phyloP scores from a whole-genome alignment of 2,797 vertebrate species.

The Periparus ater region DNA sequence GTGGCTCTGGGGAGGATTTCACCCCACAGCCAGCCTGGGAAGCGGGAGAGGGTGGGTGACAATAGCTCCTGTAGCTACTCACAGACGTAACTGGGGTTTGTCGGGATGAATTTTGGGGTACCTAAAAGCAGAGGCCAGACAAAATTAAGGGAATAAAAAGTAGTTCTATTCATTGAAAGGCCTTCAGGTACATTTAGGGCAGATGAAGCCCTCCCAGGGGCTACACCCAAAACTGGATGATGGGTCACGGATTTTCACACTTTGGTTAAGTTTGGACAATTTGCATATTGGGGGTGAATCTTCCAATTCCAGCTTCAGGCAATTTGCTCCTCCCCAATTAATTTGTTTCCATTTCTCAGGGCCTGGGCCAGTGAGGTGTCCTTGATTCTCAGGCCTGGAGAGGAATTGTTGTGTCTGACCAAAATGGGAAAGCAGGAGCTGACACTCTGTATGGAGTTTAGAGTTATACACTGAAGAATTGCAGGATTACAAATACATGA shows the following conservation, averaged over 20 bases:
- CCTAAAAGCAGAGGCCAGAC: background rate
- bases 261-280: background rate
- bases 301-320: background rate
- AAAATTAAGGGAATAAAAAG: background rate
- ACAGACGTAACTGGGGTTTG: background rate
- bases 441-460: accelerated
- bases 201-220: background rate
- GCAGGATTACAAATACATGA: background rate
- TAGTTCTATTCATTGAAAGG: background rate
- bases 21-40: accelerated
- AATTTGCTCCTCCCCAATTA: background rate
- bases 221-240: background rate
- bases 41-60: background rate
- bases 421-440: background rate
- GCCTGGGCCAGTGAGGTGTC: background rate
- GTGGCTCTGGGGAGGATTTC: background rate
- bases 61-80: accelerated
- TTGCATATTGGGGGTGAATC: background rate
- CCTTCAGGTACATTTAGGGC: background rate
- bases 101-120: background rate
- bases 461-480: background rate
- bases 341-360: background rate
- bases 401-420: background rate
- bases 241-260: accelerated
- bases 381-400: background rate